Conservation (phyloP, 2,888 invertebrate species). For the Margaritifera margaritifera region DNA sequence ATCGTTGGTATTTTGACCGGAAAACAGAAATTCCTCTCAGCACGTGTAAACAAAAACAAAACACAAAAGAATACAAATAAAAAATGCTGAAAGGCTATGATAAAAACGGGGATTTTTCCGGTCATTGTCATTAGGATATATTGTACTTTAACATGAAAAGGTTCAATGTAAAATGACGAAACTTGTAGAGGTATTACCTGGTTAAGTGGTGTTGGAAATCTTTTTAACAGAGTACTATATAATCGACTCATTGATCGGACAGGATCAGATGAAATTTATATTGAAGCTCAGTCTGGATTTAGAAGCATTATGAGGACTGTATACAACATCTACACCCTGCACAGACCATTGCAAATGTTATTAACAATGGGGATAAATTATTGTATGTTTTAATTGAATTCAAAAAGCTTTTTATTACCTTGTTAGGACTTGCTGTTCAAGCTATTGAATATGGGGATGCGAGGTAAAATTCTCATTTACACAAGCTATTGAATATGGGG, state of each 20-base stretch:
- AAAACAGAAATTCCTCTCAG: too few species aligned
- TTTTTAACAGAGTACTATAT: slow-evolving; percentile 5
- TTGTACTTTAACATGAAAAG: background rate
- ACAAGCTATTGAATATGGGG: too few species aligned
- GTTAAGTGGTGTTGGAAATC: slow-evolving; percentile 6
- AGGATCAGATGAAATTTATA: slow-evolving; percentile 4
- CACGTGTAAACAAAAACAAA: too few species aligned
- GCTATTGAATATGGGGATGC: too few species aligned
- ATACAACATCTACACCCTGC: slow-evolving; percentile 5
- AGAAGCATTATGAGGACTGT: slow-evolving; percentile 1
- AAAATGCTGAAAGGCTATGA: background rate
- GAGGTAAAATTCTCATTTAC: too few species aligned
- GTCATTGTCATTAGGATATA: background rate
- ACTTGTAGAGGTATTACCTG: slow-evolving; percentile 7
- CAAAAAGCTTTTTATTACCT: slow-evolving; percentile 9
- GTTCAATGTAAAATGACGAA: too few species aligned
- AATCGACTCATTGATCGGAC: slow-evolving; percentile 4
- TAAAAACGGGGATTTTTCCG: slow-evolving; percentile 4
- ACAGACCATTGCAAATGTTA: too few species aligned
- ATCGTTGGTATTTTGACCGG: too few species aligned
- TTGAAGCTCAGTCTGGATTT: slow-evolving; percentile 7
- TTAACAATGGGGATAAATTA: too few species aligned
- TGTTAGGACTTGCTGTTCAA: too few species aligned
- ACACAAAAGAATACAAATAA: too few species aligned
- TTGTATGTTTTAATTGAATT: too few species aligned